Percentiles rank a stretch among this genome's conserved stretches.
Evolutionary conservation across 2,888 invertebrate genomes (phyloP).

Genomic region (Nomada flava): DNA sequence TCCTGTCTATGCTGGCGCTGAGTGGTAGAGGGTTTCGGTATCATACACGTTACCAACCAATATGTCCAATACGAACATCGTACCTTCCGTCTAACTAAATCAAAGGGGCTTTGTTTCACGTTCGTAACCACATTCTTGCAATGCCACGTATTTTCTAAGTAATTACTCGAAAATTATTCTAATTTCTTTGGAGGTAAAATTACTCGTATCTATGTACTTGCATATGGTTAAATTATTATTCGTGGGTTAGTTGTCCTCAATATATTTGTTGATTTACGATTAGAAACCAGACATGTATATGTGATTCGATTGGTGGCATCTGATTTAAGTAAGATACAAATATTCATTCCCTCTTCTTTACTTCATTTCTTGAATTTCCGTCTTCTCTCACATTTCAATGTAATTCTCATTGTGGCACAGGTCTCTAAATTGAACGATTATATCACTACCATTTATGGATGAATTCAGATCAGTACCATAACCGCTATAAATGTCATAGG

Average conservation of each 20-base stretch:
- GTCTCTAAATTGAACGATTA: constrained; percentile 30
- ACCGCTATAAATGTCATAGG: constrained; percentile 47
- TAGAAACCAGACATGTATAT: too few relatives aligned
- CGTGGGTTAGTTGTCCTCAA: too few relatives aligned
- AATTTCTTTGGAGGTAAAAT: not conserved
- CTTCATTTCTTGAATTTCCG: not conserved
- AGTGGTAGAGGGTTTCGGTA: constrained; percentile 62
- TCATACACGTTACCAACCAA: constrained; percentile 72
- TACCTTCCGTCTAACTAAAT: constrained; percentile 71
- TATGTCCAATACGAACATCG: constrained; percentile 74
- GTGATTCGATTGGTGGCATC: too few relatives aligned
- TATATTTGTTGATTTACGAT: not conserved
- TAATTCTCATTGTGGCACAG: constrained; percentile 7
- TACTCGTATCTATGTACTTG: too few relatives aligned
- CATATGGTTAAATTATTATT: too few relatives aligned
- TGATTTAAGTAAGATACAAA: too few relatives aligned
- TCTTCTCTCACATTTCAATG: not conserved
- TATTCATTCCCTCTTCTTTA: not conserved
- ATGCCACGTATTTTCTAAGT: not conserved
- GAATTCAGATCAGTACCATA: constrained; percentile 51
- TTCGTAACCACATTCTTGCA: constrained; percentile 16
- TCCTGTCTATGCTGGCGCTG: constrained; percentile 75
- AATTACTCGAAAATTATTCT: not conserved
- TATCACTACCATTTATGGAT: constrained; percentile 52
- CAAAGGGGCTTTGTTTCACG: constrained; percentile 58